Percentiles rank a stretch among this genome's conserved stretches.
These are phyloP conservation scores for Zoanthus solanderi DNA, from an alignment of 92 coral and sea anemone genomes.

Conservation along the genomic window DNA sequence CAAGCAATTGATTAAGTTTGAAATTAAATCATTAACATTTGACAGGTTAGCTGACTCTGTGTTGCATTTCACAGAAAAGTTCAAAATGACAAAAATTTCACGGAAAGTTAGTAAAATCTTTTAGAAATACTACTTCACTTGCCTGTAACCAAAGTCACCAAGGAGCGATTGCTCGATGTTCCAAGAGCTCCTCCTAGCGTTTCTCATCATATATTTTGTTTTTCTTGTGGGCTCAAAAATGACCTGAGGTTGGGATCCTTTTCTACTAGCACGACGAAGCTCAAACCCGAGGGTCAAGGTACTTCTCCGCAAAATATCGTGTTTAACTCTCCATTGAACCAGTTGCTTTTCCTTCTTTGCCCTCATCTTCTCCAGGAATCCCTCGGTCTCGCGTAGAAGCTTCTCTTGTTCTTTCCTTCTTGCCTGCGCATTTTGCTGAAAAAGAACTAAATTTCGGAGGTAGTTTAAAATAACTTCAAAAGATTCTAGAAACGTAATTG, in stretches of 20 bases:
- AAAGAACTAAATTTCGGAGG: conserved; percentile 49
- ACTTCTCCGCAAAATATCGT: conserved; percentile 60
- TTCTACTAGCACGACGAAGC: conserved; percentile 4
- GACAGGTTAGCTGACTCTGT: too few species aligned
- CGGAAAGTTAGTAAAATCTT: background rate
- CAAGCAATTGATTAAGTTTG: too few species aligned
- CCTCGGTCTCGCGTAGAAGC: conserved; percentile 78
- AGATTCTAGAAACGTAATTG: background rate
- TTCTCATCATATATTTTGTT: conserved; percentile 25
- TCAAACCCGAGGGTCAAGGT: conserved; percentile 26
- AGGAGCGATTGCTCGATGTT: conserved; percentile 63
- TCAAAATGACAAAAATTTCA: too few species aligned
- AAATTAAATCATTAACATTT: too few species aligned
- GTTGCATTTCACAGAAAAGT: too few species aligned
- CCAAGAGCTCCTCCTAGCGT: conserved; percentile 76
- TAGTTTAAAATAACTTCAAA: background rate
- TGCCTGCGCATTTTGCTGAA: conserved; percentile 58
- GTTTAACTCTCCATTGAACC: conserved; percentile 73
- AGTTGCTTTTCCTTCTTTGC: conserved; percentile 76
- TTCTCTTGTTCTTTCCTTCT: conserved; percentile 67
- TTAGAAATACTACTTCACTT: background rate
- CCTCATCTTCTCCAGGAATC: conserved; percentile 72
- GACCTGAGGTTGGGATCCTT: background rate
- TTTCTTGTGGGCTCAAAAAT: conserved; percentile 31
- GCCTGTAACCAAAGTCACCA: conserved; percentile 61